Conservation (phyloP, 2,888 invertebrate genomes). For the Baccha elongata region DNA sequence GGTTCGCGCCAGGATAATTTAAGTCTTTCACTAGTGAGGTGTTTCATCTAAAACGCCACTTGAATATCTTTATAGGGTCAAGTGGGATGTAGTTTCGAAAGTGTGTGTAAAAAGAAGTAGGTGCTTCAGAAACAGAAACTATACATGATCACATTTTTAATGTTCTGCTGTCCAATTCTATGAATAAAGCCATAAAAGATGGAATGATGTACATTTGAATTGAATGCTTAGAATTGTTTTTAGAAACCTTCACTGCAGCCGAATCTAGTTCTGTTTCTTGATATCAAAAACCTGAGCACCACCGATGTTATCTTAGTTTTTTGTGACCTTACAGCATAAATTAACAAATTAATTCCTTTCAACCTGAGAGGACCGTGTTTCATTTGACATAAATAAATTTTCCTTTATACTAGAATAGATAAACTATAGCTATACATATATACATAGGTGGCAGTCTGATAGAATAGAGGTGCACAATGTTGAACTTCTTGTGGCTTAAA, state of each 20-base stretch:
- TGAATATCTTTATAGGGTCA: conserved; percentile 4
- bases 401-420: conserved; percentile 23
- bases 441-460: not conserved
- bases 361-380: conserved; percentile 65
- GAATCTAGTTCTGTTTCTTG: conserved; percentile 11
- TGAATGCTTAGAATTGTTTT: conserved; percentile 20
- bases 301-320: conserved; percentile 14
- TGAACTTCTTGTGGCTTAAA: conserved; percentile 6
- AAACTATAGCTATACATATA: too few relatives aligned
- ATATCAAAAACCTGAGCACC: not conserved
- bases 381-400: conserved; percentile 73
- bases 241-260: conserved; percentile 15
- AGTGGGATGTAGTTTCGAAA: not conserved
- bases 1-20: conserved; percentile 8
- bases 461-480: not conserved
- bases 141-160: conserved; percentile 22
- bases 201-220: conserved; percentile 11
- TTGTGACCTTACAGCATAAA: conserved; percentile 65
- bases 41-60: conserved; percentile 12
- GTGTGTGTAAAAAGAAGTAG: not conserved
- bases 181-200: conserved; percentile 24
- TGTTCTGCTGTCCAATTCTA: conserved; percentile 14
- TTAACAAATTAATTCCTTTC: conserved; percentile 72
- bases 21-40: not conserved
- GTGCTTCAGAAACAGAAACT: not conserved